These are phyloP conservation scores for Thyatira batis DNA, from an alignment of 2,888 invertebrate species.

Conservation along the genomic window DNA sequence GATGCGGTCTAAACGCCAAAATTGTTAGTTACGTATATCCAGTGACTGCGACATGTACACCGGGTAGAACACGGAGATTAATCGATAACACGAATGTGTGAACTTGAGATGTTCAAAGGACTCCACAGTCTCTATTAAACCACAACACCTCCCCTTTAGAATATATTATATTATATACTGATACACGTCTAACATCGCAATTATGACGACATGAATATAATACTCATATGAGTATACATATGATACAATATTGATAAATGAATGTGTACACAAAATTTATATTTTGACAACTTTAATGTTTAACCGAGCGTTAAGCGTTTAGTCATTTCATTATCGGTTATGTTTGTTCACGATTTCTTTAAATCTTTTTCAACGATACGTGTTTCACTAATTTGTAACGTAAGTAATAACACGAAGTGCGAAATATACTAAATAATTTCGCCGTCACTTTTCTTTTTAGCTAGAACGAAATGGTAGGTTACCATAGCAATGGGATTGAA, in stretches of 20 bases:
- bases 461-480: not conserved
- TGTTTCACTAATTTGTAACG: slow-evolving; percentile 42
- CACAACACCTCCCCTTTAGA: slow-evolving; percentile 7
- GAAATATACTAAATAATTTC: slow-evolving; percentile 29
- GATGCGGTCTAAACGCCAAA: slow-evolving; percentile 1
- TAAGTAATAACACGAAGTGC: slow-evolving; percentile 18
- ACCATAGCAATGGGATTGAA: no score
- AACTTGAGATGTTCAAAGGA: slow-evolving; percentile 21
- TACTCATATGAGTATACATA: not conserved
- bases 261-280: not conserved
- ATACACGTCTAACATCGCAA: not conserved
- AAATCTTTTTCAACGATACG: slow-evolving; percentile 36
- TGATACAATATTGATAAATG: not conserved
- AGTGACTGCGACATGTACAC: not conserved
- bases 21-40: not conserved
- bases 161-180: slow-evolving; percentile 1
- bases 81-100: slow-evolving; percentile 17
- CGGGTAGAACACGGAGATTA: slow-evolving; percentile 6
- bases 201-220: not conserved
- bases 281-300: slow-evolving; percentile 18
- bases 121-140: slow-evolving; percentile 22
- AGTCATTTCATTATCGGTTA: slow-evolving; percentile 37
- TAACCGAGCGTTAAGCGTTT: slow-evolving; percentile 30
- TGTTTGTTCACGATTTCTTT: slow-evolving; percentile 57
- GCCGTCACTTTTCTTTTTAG: slow-evolving; percentile 26